phyloP scores from a whole-genome alignment of 2,888 invertebrate genomes.

The Syrista parreyssii region DNA sequence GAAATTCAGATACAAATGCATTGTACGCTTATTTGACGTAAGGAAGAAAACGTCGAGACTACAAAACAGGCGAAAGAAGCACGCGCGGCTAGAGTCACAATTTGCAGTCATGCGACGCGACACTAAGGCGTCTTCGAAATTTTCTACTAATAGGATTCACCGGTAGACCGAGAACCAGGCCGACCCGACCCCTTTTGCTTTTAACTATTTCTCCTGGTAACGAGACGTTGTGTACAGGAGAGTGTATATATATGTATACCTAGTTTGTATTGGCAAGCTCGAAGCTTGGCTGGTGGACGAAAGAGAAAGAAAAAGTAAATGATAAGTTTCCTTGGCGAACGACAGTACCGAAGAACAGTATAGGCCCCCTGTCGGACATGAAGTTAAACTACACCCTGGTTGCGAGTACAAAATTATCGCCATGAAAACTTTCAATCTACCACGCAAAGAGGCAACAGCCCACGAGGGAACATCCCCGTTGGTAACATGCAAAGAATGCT shows the following conservation, averaged over 20 bases:
- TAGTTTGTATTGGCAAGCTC: constrained; percentile 22
- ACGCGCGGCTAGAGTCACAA: neutral
- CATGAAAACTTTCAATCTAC: constrained; percentile 55
- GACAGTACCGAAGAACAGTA: constrained; percentile 25
- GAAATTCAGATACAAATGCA: neutral
- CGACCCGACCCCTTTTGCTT: neutral
- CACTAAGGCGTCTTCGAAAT: neutral
- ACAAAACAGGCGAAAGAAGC: neutral
- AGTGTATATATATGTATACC: neutral
- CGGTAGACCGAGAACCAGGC: neutral
- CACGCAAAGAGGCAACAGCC: constrained; percentile 38
- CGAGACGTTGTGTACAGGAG: neutral
- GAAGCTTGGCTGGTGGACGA: neutral
- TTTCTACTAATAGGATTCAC: neutral
- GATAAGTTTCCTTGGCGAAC: neutral
- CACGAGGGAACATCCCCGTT: constrained; percentile 25
- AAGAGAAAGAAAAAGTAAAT: neutral
- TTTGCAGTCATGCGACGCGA: neutral
- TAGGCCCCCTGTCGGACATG: constrained; percentile 49
- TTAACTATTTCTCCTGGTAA: neutral
- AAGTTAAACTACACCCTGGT: constrained; percentile 47
- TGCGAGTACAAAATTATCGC: constrained; percentile 52
- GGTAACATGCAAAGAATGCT: neutral
- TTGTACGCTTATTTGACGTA: neutral
- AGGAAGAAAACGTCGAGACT: neutral